Evolutionary conservation across 2,113 vertebrate genomes (phyloP), one percentile per base, ranked within the genome.

Genomic region (Callaeas wilsoni): DNA sequence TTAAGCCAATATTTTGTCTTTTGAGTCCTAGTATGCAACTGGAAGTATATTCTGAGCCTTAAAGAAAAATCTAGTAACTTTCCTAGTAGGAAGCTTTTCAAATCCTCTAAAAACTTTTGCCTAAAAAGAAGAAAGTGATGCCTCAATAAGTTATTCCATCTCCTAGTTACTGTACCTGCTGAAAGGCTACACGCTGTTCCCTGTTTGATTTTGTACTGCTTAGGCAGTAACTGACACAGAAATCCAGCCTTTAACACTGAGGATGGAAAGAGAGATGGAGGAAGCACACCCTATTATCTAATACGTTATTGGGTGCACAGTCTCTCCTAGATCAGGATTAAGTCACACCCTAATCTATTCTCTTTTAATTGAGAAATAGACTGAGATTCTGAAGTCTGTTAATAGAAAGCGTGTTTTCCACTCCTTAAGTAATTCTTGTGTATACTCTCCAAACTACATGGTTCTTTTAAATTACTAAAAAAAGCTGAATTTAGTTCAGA

Each of bases 251-350:
- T 57, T 52, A 79, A 56, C 37, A 41, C 1, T 25, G 25, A 3
- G 8, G 7, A 68, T n/a, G 35, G 69, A 75, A 26, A 25, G 11
- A 19, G 37, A 64, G 12, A 42, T 19, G 15, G 27, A 25, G 5
- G 10, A 79, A 83, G 11, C 13, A 53, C 50, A 84, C 10, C 13
- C 50, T 26, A 21, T 42, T 68, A 93, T 4, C 49, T 71, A 78
- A 13, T 7, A 35, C 2, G 9, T 22, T 77, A 47, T 0, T 41
- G 10, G 47, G 19, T 1, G 1, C 6, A 35, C 7, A 59, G 33
- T 21, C 47, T 55, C 47, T 63, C 52, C n/a, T 42, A 87, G 30
- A 75, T 8, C 18, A 83, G 57, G 25, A 83, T 37, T 27, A 92
- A 64, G 32, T 22, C 44, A 50, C 47, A 82, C 12, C 12, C 35